phyloP scores from a whole-genome alignment of 2,797 vertebrate genomes.

The Gambusia yucatana region DNA sequence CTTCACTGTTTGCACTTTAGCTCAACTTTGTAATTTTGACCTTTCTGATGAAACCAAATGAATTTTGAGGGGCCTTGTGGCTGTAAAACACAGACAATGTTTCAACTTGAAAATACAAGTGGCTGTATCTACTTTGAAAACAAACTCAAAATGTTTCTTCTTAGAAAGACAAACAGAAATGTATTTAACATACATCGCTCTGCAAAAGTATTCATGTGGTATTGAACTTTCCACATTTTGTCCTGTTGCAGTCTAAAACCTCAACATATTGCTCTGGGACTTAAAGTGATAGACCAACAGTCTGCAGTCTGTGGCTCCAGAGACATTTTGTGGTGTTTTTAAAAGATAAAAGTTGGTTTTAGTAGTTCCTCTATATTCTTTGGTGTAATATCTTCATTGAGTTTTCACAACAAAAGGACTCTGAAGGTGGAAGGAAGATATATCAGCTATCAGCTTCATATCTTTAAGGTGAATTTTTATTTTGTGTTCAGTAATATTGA shows the following conservation, averaged over 20 bases:
- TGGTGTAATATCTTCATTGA: background rate
- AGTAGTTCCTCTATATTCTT: background rate
- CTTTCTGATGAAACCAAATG: conserved; percentile 4
- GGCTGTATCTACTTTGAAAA: background rate
- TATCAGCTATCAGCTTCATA: background rate
- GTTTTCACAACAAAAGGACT: background rate
- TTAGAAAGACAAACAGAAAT: background rate
- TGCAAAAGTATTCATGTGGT: background rate
- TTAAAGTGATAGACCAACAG: background rate
- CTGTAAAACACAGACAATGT: conserved; percentile 7
- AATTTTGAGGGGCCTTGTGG: background rate
- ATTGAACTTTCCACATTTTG: background rate
- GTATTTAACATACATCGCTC: background rate
- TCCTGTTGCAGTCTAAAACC: background rate
- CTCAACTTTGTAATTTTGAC: conserved; percentile 32
- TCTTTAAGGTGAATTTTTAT: background rate
- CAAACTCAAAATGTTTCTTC: background rate
- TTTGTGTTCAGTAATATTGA: background rate
- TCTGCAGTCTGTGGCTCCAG: background rate
- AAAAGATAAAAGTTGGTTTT: background rate
- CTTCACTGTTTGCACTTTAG: conserved; percentile 12
- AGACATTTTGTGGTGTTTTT: background rate
- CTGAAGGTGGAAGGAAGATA: background rate
- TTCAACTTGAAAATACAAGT: background rate
- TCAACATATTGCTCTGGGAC: background rate